Base-by-base conservation (phyloP, 2,797 vertebrate genomes). In the Gymnopithys bicolor region DNA sequence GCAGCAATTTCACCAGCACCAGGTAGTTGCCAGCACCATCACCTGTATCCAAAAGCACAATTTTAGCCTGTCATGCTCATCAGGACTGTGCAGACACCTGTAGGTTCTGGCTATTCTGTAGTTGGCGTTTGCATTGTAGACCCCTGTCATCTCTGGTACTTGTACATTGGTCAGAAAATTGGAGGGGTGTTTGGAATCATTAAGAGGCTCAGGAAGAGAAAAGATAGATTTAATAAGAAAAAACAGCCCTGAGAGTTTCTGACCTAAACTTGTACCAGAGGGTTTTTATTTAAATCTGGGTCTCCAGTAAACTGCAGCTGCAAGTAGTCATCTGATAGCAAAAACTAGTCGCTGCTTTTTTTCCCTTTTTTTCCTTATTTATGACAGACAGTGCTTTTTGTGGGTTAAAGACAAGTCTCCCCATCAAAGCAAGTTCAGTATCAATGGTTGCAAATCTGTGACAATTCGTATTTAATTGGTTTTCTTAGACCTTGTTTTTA, bases 171-270 rank as follows among this genome's bases (percentile, higher is more conserved):
- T 95, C 93, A 95, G 95, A 70, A 96, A 81, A 87, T 69, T 77
- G 43, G 79, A 62, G 67, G 83, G 64, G 45, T 89, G 48, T 93
- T 93, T 96, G 92, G 94, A 96, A 94, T 95, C 95, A 90, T 94
- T 93, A 89, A 96, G 94, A 97, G 95, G 97, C 97, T 97, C 97
- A 97, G 97, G 95, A 95, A 95, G 59, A 94, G 85, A 81, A 78
- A 59, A 59, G 28, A 37, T 66, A 86, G 5, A 88, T 90, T 92
- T 96, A 94, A 90, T 87, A 91, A 92, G 84, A 80, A 97, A 94
- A 94, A 95, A 83, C 71, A 95, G 78, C 94, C 87, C 95, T 92
- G 69, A 59, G 88, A 77, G 37, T 96, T 97, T 97, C 97, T 96
- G 89, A 67, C 97, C 90, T 90, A 90, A 87, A 89, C 96, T 91